phyloP scores from a whole-genome alignment of 2,113 vertebrate genomes.

The Ciconia maguari region DNA sequence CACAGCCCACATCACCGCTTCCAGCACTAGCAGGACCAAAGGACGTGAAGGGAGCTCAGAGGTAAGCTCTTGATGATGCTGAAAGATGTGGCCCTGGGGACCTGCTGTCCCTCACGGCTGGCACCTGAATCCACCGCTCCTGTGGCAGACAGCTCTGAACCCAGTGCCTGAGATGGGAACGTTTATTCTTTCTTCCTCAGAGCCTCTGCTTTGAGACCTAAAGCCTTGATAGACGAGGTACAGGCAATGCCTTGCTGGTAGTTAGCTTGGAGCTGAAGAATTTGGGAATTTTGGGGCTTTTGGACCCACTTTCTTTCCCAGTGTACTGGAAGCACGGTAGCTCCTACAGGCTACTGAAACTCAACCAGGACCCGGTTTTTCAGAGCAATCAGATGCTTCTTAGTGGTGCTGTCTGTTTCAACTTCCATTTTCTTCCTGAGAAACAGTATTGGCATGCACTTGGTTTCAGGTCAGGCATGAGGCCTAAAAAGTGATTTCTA shows the following conservation, averaged over 20 bases:
- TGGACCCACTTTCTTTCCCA: background rate
- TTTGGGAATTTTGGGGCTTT: background rate
- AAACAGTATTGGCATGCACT: background rate
- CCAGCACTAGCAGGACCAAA: background rate
- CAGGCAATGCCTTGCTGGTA: background rate
- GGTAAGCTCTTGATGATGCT: background rate
- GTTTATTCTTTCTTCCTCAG: background rate
- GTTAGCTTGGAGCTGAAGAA: background rate
- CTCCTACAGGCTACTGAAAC: background rate
- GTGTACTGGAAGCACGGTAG: background rate
- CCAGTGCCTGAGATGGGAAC: background rate
- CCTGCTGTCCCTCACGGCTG: background rate
- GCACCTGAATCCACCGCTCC: accelerated
- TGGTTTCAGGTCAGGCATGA: background rate
- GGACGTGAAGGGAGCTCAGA: background rate
- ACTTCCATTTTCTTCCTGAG: background rate
- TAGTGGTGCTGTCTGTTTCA: background rate
- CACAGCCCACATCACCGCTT: accelerated
- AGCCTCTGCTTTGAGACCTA: background rate
- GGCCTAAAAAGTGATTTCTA: background rate
- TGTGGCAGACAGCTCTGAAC: background rate
- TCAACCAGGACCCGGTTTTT: background rate
- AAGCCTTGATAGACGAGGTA: background rate
- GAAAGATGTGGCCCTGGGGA: background rate
- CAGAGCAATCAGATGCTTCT: background rate